Evolutionary conservation across 2,113 vertebrate genomes (phyloP), one percentile per base, ranked within the genome.

Genomic region (Cyphomyrus plagiostoma): DNA sequence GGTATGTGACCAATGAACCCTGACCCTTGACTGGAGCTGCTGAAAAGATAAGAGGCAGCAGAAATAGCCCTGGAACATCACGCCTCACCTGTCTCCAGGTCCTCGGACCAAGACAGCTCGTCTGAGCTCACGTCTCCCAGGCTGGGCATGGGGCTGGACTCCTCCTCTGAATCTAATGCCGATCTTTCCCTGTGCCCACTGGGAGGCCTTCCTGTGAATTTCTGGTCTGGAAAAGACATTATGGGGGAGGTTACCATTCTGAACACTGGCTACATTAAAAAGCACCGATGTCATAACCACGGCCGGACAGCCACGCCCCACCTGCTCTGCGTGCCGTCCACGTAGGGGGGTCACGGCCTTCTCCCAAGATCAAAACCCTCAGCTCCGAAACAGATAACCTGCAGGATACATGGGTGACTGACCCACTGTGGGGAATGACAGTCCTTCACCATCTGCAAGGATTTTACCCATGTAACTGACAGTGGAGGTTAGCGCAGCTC

Each of bases 61-160:
- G 87, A 42, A 87, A 30, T 66, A 46, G 83, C 86, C 87, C 52
- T n/a, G 21, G 23, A 8, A 21, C 17, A 23, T 26, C 26, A 1
- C 11, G 89, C 19, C 88, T 91, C 91, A 96, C 96, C 94, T 26
- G 92, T 45, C 45, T 95, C 93, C 90, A 89, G 91, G 53, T 96
- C 93, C 21, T 92, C 42, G 3, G 95, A 88, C 91, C 93, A 96
- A 3, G 96, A 95, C 74, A 96, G 93, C 87, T 96, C 95, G 46
- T 97, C 95, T 1, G 95, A 82, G 0, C 96, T 97, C 91, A 97
- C 93, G 86, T 94, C 95, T 10, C 92, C 94, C 83, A 97, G 94
- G 86, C 95, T 97, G 17, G 95, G 94, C 3, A 94, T 96, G 35
- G 91, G 94, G 89, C 95, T 97, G 10, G 95, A 95, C 46, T 95